A percentile compares a stretch with the other conserved stretches of the same genome.
Evolutionary conservation across 37 sponge, comb jelly and placozoan species (phyloP).

Genomic region (Spongilla lacustris): DNA sequence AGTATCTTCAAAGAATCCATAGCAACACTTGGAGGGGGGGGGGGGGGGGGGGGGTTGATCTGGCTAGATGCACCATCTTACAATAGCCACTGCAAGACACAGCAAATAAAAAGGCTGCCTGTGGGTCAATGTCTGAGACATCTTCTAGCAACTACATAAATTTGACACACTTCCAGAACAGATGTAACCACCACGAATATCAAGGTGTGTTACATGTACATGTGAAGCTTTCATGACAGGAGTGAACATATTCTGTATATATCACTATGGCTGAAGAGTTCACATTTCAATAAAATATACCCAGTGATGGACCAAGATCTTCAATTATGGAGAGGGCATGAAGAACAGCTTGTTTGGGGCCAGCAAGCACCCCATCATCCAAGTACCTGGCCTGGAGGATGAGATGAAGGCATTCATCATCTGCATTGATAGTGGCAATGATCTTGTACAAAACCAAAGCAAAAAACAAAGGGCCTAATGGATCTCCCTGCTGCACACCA

Average conservation of each 20-base stretch:
- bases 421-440: not conserved
- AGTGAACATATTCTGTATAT: not conserved
- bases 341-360: not conserved
- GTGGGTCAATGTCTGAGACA: not conserved
- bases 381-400: not conserved
- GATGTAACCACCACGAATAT: not conserved
- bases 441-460: not conserved
- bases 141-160: not conserved
- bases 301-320: not conserved
- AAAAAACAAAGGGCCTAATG: not conserved
- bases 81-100: not conserved
- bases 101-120: not conserved
- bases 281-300: not conserved
- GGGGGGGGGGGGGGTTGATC: conserved; percentile 1
- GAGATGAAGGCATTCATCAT: not conserved
- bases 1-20: not conserved
- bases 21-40: not conserved
- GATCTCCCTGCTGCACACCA: not conserved
- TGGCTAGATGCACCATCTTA: not conserved
- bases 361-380: not conserved
- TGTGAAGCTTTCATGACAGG: not conserved
- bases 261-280: not conserved
- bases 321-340: not conserved
- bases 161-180: not conserved
- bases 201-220: not conserved